Percentiles rank a stretch among this genome's conserved stretches.
Evolutionary conservation across 92 coral and sea anemone species (phyloP).

Genomic region (Zoanthus sociatus): DNA sequence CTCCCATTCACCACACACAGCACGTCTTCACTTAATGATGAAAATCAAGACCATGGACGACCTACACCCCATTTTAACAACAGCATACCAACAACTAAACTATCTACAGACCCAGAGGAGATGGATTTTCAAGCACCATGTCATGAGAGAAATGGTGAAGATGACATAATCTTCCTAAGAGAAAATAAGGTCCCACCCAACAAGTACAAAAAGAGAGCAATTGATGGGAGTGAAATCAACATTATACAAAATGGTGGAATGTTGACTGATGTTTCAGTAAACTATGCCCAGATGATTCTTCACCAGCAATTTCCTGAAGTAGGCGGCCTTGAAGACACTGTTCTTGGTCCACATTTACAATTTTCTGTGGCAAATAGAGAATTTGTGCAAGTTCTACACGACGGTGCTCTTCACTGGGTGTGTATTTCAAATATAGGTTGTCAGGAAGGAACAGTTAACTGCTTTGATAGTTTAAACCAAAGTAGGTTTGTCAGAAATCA

Average conservation of each 20-base stretch:
- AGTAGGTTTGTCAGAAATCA: not conserved
- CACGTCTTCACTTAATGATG: not conserved
- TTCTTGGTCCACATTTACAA: constrained; percentile 57
- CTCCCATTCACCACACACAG: not conserved
- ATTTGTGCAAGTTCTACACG: constrained; percentile 55
- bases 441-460: not conserved
- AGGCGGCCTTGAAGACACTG: constrained; percentile 62
- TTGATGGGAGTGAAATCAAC: constrained; percentile 27
- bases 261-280: constrained; percentile 49
- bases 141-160: constrained; percentile 7
- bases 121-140: not conserved
- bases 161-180: constrained; percentile 36
- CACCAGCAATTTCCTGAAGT: constrained; percentile 54
- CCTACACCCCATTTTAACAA: not conserved
- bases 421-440: constrained; percentile 30
- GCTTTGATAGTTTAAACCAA: not conserved
- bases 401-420: constrained; percentile 23
- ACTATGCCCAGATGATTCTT: constrained; percentile 57
- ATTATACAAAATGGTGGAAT: constrained; percentile 33
- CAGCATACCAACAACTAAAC: not conserved
- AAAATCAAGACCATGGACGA: not conserved
- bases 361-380: constrained; percentile 41
- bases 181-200: constrained; percentile 23
- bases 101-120: not conserved
- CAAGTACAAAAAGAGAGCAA: constrained; percentile 33